Evolutionary conservation across 2,888 invertebrate genomes (phyloP).

Genomic region (Ophion costatus): DNA sequence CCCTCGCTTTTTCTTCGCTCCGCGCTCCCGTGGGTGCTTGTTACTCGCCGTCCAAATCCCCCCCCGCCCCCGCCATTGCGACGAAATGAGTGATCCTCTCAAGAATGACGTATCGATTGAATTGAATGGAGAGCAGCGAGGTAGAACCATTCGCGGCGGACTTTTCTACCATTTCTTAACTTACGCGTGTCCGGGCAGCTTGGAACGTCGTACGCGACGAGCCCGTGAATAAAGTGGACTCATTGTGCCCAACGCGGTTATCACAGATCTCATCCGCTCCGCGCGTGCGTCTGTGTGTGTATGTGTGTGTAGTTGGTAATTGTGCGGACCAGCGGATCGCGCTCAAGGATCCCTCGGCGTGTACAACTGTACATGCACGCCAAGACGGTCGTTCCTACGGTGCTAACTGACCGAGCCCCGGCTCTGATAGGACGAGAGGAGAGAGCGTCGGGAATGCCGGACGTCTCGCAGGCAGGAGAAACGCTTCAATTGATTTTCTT

Average conservation of each 20-base stretch:
- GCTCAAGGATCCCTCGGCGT: background rate
- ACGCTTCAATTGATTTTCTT: constrained; percentile 18
- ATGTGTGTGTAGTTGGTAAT: constrained; percentile 19
- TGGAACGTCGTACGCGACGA: constrained; percentile 17
- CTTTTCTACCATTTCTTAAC: constrained; percentile 11
- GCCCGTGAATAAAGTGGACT: constrained; percentile 42
- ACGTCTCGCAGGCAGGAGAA: constrained; percentile 57
- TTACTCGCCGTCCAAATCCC: background rate
- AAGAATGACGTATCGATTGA: constrained; percentile 36
- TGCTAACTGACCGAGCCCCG: constrained; percentile 65
- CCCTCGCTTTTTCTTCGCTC: background rate
- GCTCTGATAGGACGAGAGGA: constrained; percentile 50
- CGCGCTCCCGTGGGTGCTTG: background rate
- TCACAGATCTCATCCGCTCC: constrained; percentile 26
- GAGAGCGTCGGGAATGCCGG: constrained; percentile 60
- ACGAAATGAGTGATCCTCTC: background rate
- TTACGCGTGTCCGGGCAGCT: constrained; percentile 51
- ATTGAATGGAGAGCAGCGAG: constrained; percentile 23
- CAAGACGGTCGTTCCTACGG: constrained; percentile 30
- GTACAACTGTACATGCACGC: constrained; percentile 24
- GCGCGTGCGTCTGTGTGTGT: constrained; percentile 5
- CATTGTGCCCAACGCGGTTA: constrained; percentile 26
- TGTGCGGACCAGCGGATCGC: constrained; percentile 6
- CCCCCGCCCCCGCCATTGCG: background rate
- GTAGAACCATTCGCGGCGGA: background rate